Percentiles rank a stretch among this genome's conserved stretches.
These are phyloP conservation scores for Tetragnatha versicolor DNA, from an alignment of 1,140 invertebrate genomes.

Conservation along the genomic window DNA sequence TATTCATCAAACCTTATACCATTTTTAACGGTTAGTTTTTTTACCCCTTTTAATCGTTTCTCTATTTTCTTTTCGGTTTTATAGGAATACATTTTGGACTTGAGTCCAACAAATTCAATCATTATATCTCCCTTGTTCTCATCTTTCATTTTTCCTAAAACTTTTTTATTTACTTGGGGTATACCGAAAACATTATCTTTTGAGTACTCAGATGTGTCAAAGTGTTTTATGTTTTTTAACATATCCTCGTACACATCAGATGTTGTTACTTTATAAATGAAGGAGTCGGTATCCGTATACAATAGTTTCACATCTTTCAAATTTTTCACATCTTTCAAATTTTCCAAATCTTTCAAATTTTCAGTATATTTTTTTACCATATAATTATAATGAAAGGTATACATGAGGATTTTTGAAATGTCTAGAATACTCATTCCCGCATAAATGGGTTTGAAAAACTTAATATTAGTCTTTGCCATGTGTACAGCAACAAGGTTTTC, in stretches of 20 bases:
- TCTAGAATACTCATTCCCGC: too few species aligned
- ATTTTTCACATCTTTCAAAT: too few species aligned
- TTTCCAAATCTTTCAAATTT: conserved; percentile 53
- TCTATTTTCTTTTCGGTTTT: too few species aligned
- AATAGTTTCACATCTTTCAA: too few species aligned
- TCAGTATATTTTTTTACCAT: conserved; percentile 57
- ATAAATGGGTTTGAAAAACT: conserved; percentile 60
- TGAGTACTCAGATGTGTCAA: conserved; percentile 56
- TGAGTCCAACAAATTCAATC: conserved; percentile 63
- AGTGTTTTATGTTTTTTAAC: conserved; percentile 44
- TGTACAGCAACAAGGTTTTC: too few species aligned
- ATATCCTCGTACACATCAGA: conserved; percentile 55
- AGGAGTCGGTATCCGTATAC: conserved; percentile 55
- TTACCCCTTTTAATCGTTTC: too few species aligned
- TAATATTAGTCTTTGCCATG: conserved; percentile 51
- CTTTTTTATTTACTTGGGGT: conserved; percentile 65
- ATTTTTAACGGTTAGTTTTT: conserved; percentile 65
- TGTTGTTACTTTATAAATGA: conserved; percentile 47
- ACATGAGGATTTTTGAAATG: conserved; percentile 60
- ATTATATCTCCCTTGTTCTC: conserved; percentile 63
- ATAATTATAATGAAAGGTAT: conserved; percentile 60
- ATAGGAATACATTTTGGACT: too few species aligned
- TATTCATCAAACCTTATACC: conserved; percentile 57
- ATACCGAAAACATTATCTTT: conserved; percentile 53
- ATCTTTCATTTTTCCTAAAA: conserved; percentile 65